Evolutionary conservation across 1,140 invertebrate genomes (phyloP), one percentile per base, ranked within the genome.

Genomic region (Ips nitidus): DNA sequence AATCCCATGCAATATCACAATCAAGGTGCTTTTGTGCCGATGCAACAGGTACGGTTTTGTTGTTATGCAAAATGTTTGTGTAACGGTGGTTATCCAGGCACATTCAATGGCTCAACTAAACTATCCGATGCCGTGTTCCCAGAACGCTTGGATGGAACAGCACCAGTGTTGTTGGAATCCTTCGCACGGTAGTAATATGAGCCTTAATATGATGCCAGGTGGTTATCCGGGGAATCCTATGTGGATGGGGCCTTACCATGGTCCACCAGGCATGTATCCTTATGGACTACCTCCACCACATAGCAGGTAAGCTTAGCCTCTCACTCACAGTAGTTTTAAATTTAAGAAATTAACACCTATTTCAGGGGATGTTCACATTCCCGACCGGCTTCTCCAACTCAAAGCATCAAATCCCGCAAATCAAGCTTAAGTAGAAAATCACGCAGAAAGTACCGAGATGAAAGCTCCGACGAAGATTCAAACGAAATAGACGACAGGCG

Each of bases 71-170:
- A 53, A 41, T 43, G 69, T 22, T 22, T 22, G 22, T 22, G 22
- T 22, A 22, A 22, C 22, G 22, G 22, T 22, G 22, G 3, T 68
- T 68, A 79, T 78, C 4, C 75, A 91, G 89, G 87, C 89, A 0
- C 89, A 90, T 74, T 91, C 89, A 0, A 85, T 90, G 84, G 88
- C 88, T 0, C 88, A 89, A 38, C 76, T 90, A 1, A 86, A 86
- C 71, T 88, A 84, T 77, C 83, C 81, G 78, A 80, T 69, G 77
- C 86, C 86, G 45, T 83, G 83, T 41, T 82, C 82, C 58, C 85
- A 85, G 71, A 77, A 77, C 6, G 74, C 78, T 65, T 80, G 81
- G 81, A 75, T 78, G 69, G 78, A 80, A 39, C 77, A 74, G 41
- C 80, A 73, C 64, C 69, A 52, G 41, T 66, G 56, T 6, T 71